Conservation (phyloP, 2,797 vertebrate genomes). For the Bucorvus abyssinicus region DNA sequence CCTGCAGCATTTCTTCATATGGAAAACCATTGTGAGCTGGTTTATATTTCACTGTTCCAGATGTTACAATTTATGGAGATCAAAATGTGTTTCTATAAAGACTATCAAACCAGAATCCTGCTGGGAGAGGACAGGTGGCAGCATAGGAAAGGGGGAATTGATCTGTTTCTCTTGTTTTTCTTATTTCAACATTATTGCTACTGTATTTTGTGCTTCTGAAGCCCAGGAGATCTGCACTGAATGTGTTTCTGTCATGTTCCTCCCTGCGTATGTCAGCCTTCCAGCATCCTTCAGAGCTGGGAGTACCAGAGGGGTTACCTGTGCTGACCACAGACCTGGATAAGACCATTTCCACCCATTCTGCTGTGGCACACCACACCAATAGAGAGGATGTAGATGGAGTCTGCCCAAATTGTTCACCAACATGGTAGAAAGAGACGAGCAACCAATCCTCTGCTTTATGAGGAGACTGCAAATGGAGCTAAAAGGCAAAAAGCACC, state of each 20-base stretch:
- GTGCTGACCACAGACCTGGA: background rate
- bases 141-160: background rate
- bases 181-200: background rate
- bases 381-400: background rate
- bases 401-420: background rate
- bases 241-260: background rate
- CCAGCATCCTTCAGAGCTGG: background rate
- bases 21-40: background rate
- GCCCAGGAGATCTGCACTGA: background rate
- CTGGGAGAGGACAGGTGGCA: background rate
- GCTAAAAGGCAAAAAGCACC: background rate
- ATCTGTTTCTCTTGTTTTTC: background rate
- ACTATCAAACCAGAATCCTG: background rate
- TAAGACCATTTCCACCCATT: background rate
- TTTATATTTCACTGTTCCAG: background rate
- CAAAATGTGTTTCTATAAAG: background rate
- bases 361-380: background rate
- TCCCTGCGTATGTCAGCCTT: background rate
- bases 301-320: background rate
- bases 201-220: background rate
- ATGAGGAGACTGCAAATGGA: background rate
- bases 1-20: background rate
- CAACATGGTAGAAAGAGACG: background rate
- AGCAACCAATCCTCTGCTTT: background rate
- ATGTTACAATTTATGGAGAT: background rate